Conservation (phyloP, 2,888 invertebrate species). For the Linnaemya tessellans region DNA sequence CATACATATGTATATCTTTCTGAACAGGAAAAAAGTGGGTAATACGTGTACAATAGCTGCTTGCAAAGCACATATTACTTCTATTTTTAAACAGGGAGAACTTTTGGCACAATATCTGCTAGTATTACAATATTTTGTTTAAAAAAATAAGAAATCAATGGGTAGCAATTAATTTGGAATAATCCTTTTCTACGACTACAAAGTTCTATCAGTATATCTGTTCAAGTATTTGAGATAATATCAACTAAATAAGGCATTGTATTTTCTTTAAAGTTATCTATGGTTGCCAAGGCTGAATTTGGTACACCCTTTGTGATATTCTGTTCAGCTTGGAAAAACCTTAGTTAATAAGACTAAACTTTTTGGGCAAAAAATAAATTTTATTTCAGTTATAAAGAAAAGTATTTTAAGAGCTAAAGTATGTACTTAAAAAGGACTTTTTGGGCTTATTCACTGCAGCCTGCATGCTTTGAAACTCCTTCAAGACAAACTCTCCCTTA, state of each 20-base stretch:
- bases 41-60: conserved; percentile 17
- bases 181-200: conserved; percentile 70
- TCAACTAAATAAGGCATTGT: conserved; percentile 62
- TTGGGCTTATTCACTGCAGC: background rate
- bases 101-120: background rate
- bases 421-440: background rate
- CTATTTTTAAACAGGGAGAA: background rate
- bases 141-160: conserved; percentile 64
- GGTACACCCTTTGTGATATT: background rate
- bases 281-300: conserved; percentile 15
- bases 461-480: background rate
- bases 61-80: background rate
- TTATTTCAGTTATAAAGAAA: background rate
- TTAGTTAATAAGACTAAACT: background rate
- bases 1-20: no score
- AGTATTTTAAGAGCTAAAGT: no score
- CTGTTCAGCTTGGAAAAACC: background rate
- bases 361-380: background rate
- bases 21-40: conserved; percentile 41
- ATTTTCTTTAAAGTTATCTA: conserved; percentile 16
- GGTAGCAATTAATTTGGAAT: conserved; percentile 72
- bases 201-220: conserved; percentile 40
- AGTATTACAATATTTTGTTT: conserved; percentile 56
- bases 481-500: background rate
- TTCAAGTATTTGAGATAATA: conserved; percentile 61